Base-by-base conservation (phyloP, 2,113 vertebrate genomes). In the Salvelinus sp. region DNA sequence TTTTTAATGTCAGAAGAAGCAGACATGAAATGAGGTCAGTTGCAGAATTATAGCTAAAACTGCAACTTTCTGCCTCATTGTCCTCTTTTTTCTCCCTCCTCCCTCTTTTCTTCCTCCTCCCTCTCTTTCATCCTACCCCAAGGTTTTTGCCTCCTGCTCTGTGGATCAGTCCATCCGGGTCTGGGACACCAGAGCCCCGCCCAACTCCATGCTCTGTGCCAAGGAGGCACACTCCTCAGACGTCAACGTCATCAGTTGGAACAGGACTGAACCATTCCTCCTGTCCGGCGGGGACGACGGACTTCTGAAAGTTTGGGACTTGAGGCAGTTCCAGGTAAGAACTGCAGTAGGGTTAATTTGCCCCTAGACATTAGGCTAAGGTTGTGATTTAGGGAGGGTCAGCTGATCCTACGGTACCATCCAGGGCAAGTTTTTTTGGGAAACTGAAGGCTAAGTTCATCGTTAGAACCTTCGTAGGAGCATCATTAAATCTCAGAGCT, bases 131-230 rank as follows among this genome's bases (percentile, higher is more conserved):
- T 13, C 13, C 63, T 28, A 60, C 9, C 71, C 3, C 50, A 83
- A 97, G 96, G 96, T 97, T 9, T 97, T 97, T 38, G 95, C 95
- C 2, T 97, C 96, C 0, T 97, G 96, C 79, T 97, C 96, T 0
- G 94, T 94, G 0, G 96, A 97, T 14, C 89, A 93, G 74, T 96
- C 96, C 3, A 86, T 97, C 72, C 94, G 96, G 4, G 81, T 97
- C 76, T 97, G 96, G 96, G 96, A 97, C 74, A 89, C 91, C 64
- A 91, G 96, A 9, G 92, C 96, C 0, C 93, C 93, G 0, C 96
- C 96, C 1, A 93, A 93, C 74, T 97, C 95, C 25, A 97, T 96
- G 96, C 93, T 97, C 30, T 93, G 94, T 2, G 92, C 92, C 3
- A 70, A 91, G 27, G 77, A 87, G 2, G 96, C 96, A 2, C 96